A percentile compares a stretch with the other conserved stretches of the same genome.
Evolutionary conservation across 1,140 invertebrate species (phyloP).

Genomic region (Tyrophagus putrescentiae): DNA sequence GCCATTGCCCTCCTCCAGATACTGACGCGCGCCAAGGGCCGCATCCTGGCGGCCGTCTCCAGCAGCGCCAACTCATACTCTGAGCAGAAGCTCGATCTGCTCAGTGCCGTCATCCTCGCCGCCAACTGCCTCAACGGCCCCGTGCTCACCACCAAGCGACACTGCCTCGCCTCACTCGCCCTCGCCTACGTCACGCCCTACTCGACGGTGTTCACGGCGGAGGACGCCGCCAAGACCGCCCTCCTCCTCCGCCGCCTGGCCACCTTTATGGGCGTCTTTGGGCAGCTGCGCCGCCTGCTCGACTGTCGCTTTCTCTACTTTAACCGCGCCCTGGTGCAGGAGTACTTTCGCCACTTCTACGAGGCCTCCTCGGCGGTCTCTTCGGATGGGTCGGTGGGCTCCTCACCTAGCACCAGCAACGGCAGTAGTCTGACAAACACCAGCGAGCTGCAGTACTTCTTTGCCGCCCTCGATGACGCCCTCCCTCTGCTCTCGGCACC

Average conservation of each 20-base stretch:
- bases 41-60: conserved; percentile 38
- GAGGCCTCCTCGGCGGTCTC: background rate
- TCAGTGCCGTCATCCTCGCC: conserved; percentile 53
- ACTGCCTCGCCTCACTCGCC: conserved; percentile 16
- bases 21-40: conserved; percentile 32
- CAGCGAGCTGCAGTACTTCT: conserved; percentile 23
- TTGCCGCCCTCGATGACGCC: conserved; percentile 17
- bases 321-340: conserved; percentile 12
- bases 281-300: background rate
- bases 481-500: conserved; percentile 6
- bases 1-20: conserved; percentile 26
- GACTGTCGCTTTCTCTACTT: conserved; percentile 24
- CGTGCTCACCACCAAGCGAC: conserved; percentile 16
- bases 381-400: background rate
- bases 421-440: background rate
- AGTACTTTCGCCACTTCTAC: conserved; percentile 18
- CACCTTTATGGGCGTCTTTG: conserved; percentile 13
- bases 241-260: background rate
- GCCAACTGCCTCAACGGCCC: conserved; percentile 55
- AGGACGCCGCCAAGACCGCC: conserved; percentile 15
- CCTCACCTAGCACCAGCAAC: no score
- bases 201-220: conserved; percentile 3
- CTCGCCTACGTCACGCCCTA: conserved; percentile 3
- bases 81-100: conserved; percentile 46
- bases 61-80: conserved; percentile 49